Base-by-base conservation (phyloP, 2,888 invertebrate species). In the Blastobasis lacticolella region DNA sequence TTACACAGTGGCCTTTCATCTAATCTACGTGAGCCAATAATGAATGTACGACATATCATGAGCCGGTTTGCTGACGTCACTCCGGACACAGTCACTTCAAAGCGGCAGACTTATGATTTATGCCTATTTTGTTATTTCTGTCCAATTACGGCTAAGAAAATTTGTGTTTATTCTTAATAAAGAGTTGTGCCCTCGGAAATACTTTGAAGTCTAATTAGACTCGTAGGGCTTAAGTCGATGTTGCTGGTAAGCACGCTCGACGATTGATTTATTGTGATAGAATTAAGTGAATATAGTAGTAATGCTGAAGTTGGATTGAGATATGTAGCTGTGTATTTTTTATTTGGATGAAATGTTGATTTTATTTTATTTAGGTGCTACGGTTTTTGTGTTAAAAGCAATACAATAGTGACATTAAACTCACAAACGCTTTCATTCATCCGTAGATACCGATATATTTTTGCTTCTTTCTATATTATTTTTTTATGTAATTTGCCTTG, bases 1-100 rank as follows among this genome's bases (percentile, higher is more conserved):
- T 86, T 86, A 81, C 86, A 75, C 78, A 82, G 72, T 80, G 77
- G 77, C 81, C 85, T 86, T 87, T 86, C 86, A 87, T 87, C 86
- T 82, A 79, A 63, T 75, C 75, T 81, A 82, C 81, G 84, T 86
- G 85, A 82, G 81, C 75, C 81, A 87, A 86, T 86, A 83, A 85
- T 79, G 78, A 83, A 81, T 84, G 84, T 81, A 82, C 67, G 77
- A 81, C 83, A 80, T 81, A 81, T 79, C 75, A 76, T 71, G 62
- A 67, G 71, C 65, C 66, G 55, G 58, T 60, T 66, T 71, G 62
- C 51, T 73, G 85, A 84, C 87, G 84, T 84, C 84, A 83, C 66
- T 61, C 75, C 79, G 80, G 83, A 85, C 82, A 80, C 78, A 81
- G 73, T 59, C 73, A 87, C 84, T 80, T 87, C 87, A 87, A 87